Conservation (phyloP, 2,113 vertebrate species). For the Myrmecobius fasciatus region DNA sequence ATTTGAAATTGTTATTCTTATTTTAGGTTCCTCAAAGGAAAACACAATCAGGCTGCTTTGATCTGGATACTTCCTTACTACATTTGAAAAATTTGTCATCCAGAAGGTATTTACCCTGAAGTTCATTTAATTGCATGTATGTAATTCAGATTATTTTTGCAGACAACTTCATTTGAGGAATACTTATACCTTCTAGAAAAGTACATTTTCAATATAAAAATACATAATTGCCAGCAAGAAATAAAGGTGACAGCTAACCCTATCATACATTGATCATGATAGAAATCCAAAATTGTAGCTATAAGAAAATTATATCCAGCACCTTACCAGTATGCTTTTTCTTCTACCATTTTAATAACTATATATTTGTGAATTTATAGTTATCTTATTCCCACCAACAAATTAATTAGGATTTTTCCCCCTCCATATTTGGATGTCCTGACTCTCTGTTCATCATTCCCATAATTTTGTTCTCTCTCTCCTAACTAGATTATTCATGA, state of each 20-base stretch:
- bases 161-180: not conserved
- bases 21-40: conserved; percentile 97
- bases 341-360: conserved; percentile 2
- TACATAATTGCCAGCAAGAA: not conserved
- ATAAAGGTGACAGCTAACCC: not conserved
- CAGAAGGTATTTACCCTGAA: conserved; percentile 87
- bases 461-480: conserved; percentile 43
- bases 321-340: not conserved
- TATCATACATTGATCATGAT: not conserved
- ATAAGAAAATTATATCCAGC: not conserved
- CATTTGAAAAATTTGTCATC: conserved; percentile 91
- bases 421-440: conserved; percentile 10
- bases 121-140: not conserved
- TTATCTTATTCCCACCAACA: conserved; percentile 23
- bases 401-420: not conserved
- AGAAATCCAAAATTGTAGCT: not conserved
- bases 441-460: conserved; percentile 16
- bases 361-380: not conserved
- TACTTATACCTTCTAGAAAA: not conserved
- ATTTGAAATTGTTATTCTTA: conserved; percentile 59
- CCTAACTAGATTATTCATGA: conserved; percentile 28
- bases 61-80: conserved; percentile 93
- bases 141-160: conserved; percentile 28
- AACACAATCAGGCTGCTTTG: conserved; percentile 96
- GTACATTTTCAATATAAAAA: conserved; percentile 26